phyloP scores from a whole-genome alignment of 2,113 vertebrate genomes.

The Eleginops maclovinus region DNA sequence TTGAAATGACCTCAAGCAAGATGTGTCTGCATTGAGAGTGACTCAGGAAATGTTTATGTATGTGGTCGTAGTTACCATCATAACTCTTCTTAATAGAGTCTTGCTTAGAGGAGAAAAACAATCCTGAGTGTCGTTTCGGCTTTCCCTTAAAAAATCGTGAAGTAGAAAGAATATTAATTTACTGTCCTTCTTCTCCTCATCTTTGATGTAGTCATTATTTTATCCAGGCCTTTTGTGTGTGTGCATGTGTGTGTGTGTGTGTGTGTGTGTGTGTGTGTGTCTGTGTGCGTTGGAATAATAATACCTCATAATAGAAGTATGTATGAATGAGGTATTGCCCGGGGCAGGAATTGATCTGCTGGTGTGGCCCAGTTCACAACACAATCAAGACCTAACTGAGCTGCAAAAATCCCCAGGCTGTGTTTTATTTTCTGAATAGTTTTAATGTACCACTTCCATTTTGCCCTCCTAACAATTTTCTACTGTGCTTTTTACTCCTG shows the following conservation, averaged over 20 bases:
- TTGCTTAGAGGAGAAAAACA: constrained; percentile 6
- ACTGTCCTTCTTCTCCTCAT: neutral
- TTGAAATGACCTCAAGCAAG: neutral
- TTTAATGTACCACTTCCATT: constrained; percentile 3
- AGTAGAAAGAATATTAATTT: neutral
- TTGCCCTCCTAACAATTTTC: neutral
- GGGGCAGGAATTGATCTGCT: constrained; percentile 32
- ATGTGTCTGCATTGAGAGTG: constrained; percentile 1
- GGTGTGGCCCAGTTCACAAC: constrained; percentile 5
- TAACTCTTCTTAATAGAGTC: constrained; percentile 1
- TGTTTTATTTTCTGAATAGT: constrained; percentile 22
- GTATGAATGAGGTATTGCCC: constrained; percentile 45
- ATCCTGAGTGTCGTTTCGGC: neutral
- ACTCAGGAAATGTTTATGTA: constrained; percentile 14
- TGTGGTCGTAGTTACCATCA: constrained; percentile 4
- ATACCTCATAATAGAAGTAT: constrained; percentile 54
- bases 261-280: too few relatives aligned
- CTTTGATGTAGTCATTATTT: neutral
- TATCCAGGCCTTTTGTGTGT: neutral
- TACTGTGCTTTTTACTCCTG: neutral
- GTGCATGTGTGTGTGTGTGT: too few relatives aligned
- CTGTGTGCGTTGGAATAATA: constrained; percentile 28
- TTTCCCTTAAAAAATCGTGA: neutral
- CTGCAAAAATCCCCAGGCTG: constrained; percentile 22
- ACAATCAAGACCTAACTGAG: constrained; percentile 49